phyloP scores from a whole-genome alignment of 2,113 vertebrate species.

The Indicator maculatus region DNA sequence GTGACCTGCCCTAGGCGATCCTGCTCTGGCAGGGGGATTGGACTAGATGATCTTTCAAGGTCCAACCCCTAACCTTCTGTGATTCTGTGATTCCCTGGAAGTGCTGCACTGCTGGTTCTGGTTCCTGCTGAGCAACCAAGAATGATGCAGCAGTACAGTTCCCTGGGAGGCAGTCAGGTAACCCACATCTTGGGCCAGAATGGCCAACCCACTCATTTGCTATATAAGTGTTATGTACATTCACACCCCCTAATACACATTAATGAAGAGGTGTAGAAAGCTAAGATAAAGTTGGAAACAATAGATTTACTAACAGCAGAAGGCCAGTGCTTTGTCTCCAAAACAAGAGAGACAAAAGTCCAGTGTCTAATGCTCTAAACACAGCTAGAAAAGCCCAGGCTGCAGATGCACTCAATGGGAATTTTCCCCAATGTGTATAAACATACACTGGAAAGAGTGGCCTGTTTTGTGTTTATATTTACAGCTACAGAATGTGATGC shows the following conservation, averaged over 20 bases:
- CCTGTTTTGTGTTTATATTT: constrained; percentile 6
- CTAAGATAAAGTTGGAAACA: constrained; percentile 1
- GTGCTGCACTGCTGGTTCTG: fast-evolving
- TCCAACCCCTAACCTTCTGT: too few species aligned
- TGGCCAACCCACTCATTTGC: neutral
- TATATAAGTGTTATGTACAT: neutral
- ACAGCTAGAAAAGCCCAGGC: constrained; percentile 56
- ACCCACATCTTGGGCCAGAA: neutral
- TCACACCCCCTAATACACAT: neutral
- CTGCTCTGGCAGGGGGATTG: too few species aligned
- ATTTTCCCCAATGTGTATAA: constrained; percentile 15
- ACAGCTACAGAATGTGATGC: constrained; percentile 38
- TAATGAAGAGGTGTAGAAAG: neutral
- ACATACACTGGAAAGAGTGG: constrained; percentile 7
- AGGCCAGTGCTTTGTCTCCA: constrained; percentile 42
- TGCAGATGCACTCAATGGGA: constrained; percentile 48
- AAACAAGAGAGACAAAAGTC: constrained; percentile 59
- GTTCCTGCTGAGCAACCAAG: fast-evolving
- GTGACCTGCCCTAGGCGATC: too few species aligned
- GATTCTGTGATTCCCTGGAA: neutral
- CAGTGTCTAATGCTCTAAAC: constrained; percentile 27
- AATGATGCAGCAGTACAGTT: neutral
- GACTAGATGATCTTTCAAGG: too few species aligned
- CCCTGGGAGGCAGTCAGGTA: neutral
- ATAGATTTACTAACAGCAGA: constrained; percentile 20